phyloP scores from a whole-genome alignment of 2,113 vertebrate species.

The Equus przewalskii region DNA sequence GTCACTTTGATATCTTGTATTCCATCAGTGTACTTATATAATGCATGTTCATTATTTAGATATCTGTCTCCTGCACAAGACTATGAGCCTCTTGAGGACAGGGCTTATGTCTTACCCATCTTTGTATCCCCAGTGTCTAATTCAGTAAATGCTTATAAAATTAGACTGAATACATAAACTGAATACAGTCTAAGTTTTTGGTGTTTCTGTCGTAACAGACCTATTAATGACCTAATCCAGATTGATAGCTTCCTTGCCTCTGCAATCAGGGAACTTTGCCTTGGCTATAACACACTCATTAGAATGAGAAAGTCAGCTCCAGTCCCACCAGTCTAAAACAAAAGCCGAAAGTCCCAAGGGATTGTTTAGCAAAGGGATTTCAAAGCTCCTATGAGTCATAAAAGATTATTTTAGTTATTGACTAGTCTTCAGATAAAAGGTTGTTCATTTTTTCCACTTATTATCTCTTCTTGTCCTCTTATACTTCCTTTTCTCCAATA shows the following conservation, averaged over 20 bases:
- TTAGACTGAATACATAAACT: neutral
- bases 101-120: neutral
- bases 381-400: neutral
- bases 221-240: neutral
- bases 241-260: neutral
- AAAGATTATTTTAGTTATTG: slow-evolving; percentile 11
- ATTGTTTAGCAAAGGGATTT: neutral
- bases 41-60: neutral
- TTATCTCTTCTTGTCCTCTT: neutral
- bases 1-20: neutral
- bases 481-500: neutral
- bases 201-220: neutral
- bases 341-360: neutral
- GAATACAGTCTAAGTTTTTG: neutral
- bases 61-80: neutral
- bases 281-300: neutral
- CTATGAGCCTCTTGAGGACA: neutral
- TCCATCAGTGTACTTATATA: neutral
- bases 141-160: neutral
- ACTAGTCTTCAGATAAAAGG: slow-evolving; percentile 34
- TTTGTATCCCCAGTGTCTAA: neutral
- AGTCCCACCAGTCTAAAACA: neutral
- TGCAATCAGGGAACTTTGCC: neutral
- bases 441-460: neutral
- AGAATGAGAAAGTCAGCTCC: neutral